Evolutionary conservation across 2,797 vertebrate species (phyloP), one percentile per base, ranked within the genome.

Genomic region (Spheniscus humboldti): DNA sequence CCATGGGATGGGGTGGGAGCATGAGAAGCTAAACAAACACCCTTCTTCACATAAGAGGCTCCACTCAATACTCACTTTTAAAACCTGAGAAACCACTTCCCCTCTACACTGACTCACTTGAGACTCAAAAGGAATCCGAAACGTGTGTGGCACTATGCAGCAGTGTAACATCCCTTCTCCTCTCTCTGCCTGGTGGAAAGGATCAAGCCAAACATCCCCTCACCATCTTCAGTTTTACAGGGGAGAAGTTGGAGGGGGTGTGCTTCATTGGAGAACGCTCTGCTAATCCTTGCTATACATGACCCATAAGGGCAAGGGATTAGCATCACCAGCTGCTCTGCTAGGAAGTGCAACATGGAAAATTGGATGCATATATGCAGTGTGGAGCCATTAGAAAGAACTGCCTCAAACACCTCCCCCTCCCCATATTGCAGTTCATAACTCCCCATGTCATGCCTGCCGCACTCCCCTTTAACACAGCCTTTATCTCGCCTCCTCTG

Each of bases 281-380:
- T 94, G 84, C 69, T 95, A 95, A 91, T 92, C 78, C 76, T 90
- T 88, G 55, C 67, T 81, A 67, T 20, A 55, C 4, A 7, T 23
- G 84, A 90, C 75, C 1, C 1, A 25, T 76, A 78, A 86, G 76
- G 69, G 84, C 79, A 90, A 83, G 84, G 74, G 92, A 94, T 91
- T 96, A 95, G 66, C 85, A 91, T 84, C 85, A 75, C 81, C 94
- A 96, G 78, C 85, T 94, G 84, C 79, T 95, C 85, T 78, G 62
- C 82, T n/a, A 71, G 63, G 27, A 96, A 91, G 47, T 45, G 59
- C 78, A 91, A 64, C 63, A 39, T 41, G 59, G 87, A 94, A 94
- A 96, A 97, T 33, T 45, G 53, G 43, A 90, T 94, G 89, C 89
- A 94, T 90, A 76, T 89, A 96, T 97, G 91, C 94, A 94, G 94